A percentile compares a stretch with the other conserved stretches of the same genome.
phyloP scores from a whole-genome alignment of 2,797 vertebrate genomes.

The Champsocephalus esox region DNA sequence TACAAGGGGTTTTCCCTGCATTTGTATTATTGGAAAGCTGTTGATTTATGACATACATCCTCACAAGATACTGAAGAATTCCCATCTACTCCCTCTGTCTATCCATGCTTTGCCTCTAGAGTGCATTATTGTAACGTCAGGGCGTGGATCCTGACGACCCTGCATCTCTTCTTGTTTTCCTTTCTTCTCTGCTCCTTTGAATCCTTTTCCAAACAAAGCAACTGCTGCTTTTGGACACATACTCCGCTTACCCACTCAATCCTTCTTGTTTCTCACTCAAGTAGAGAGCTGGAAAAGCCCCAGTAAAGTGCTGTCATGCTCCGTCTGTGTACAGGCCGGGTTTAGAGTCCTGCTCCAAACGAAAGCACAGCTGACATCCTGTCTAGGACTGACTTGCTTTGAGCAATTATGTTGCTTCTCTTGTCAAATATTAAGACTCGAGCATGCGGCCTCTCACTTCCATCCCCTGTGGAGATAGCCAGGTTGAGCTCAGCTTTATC shows the following conservation, averaged over 20 bases:
- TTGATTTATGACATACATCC: slow-evolving; percentile 37
- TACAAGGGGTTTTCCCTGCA: slow-evolving; percentile 22
- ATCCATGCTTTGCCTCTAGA: slow-evolving; percentile 33
- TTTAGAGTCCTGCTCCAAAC: slow-evolving; percentile 62
- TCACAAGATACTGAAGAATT: slow-evolving; percentile 25
- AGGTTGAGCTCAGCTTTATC: slow-evolving; percentile 52
- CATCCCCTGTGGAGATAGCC: slow-evolving; percentile 62
- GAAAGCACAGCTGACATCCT: slow-evolving; percentile 76
- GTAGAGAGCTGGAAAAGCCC: slow-evolving; percentile 61
- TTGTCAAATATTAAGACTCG: slow-evolving; percentile 72
- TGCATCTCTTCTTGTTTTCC: slow-evolving; percentile 65
- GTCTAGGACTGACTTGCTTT: slow-evolving; percentile 62
- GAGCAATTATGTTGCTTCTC: slow-evolving; percentile 73
- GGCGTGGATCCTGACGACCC: slow-evolving; percentile 75
- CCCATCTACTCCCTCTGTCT: slow-evolving; percentile 49
- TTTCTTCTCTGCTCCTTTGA: slow-evolving; percentile 65
- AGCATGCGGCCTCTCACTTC: slow-evolving; percentile 57
- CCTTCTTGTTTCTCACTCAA: slow-evolving; percentile 58
- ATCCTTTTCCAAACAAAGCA: slow-evolving; percentile 80
- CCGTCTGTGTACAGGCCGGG: slow-evolving; percentile 67
- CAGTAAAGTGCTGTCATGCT: slow-evolving; percentile 70
- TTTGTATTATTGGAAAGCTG: slow-evolving; percentile 30
- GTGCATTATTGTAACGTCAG: slow-evolving; percentile 57
- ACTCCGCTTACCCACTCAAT: slow-evolving; percentile 7
- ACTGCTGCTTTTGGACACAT: slow-evolving; percentile 70